These are phyloP conservation scores for Eupristina koningsbergeri DNA, from an alignment of 1,140 invertebrate genomes.

Conservation along the genomic window DNA sequence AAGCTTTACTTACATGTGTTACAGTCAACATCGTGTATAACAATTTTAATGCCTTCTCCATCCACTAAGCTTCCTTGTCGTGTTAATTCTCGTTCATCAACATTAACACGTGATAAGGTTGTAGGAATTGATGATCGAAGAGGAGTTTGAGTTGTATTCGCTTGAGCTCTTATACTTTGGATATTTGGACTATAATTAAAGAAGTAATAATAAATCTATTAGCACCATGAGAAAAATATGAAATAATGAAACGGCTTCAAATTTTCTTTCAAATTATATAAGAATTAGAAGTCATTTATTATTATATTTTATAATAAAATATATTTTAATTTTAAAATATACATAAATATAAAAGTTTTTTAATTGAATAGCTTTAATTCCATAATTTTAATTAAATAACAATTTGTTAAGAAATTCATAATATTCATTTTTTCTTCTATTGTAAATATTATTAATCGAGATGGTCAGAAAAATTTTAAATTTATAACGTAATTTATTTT, in stretches of 20 bases:
- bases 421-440: no score
- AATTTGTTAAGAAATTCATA: no score
- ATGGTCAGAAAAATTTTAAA: no score
- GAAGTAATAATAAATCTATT: background rate
- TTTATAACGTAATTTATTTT: no score
- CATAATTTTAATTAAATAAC: no score
- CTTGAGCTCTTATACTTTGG: constrained; percentile 77
- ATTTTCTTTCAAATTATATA: no score
- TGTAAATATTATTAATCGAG: no score
- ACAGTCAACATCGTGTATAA: constrained; percentile 91
- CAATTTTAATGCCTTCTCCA: constrained; percentile 92
- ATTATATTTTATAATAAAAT: no score
- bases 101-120: constrained; percentile 73
- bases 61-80: constrained; percentile 87
- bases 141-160: constrained; percentile 66
- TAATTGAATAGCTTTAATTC: no score
- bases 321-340: no score
- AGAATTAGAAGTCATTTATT: no score
- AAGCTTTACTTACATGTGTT: constrained; percentile 73
- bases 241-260: background rate
- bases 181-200: constrained; percentile 79
- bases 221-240: background rate
- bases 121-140: constrained; percentile 72
- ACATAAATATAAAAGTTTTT: no score
- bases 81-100: constrained; percentile 77